These are phyloP conservation scores for Drosophila affinis DNA, from an alignment of 2,888 invertebrate species.

Conservation along the genomic window DNA sequence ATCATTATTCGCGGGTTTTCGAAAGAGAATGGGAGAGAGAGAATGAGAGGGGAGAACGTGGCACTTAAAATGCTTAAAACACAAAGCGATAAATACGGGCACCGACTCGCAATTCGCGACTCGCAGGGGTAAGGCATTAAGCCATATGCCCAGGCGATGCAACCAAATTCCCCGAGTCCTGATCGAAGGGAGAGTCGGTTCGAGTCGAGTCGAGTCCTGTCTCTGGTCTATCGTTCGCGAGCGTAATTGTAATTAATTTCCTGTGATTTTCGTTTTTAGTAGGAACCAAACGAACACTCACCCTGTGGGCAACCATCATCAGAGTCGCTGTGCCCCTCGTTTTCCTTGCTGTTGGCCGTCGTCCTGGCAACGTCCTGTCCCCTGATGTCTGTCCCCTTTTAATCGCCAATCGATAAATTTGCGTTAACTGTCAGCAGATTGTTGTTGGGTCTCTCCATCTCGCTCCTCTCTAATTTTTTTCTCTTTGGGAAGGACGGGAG, in stretches of 20 bases:
- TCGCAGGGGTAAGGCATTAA: slow-evolving; percentile 47
- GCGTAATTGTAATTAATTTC: slow-evolving; percentile 81
- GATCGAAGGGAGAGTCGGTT: slow-evolving; percentile 32
- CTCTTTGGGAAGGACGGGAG: slow-evolving; percentile 34
- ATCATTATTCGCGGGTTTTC: slow-evolving; percentile 51
- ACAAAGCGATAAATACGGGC: slow-evolving; percentile 57
- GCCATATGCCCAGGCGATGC: slow-evolving; percentile 43
- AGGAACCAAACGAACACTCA: slow-evolving; percentile 43
- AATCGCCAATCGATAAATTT: slow-evolving; percentile 80
- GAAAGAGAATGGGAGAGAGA: slow-evolving; percentile 12
- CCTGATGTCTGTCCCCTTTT: slow-evolving; percentile 48
- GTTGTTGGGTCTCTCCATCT: slow-evolving; percentile 24
- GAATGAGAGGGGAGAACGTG: slow-evolving; percentile 24
- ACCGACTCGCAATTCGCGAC: slow-evolving; percentile 4
- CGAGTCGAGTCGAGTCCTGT: slow-evolving; percentile 2
- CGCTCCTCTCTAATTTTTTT: slow-evolving; percentile 27
- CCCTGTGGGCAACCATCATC: slow-evolving; percentile 35
- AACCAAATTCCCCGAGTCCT: slow-evolving; percentile 19
- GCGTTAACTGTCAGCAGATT: slow-evolving; percentile 74
- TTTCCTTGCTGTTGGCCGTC: slow-evolving; percentile 15
- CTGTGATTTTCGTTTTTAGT: slow-evolving; percentile 70
- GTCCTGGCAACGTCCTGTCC: slow-evolving; percentile 39
- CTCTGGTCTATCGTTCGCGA: slow-evolving; percentile 24
- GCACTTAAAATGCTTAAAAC: slow-evolving; percentile 68
- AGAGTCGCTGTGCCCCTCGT: slow-evolving; percentile 25